phyloP scores from a whole-genome alignment of 2,888 invertebrate genomes.

The Nycteola revayana region DNA sequence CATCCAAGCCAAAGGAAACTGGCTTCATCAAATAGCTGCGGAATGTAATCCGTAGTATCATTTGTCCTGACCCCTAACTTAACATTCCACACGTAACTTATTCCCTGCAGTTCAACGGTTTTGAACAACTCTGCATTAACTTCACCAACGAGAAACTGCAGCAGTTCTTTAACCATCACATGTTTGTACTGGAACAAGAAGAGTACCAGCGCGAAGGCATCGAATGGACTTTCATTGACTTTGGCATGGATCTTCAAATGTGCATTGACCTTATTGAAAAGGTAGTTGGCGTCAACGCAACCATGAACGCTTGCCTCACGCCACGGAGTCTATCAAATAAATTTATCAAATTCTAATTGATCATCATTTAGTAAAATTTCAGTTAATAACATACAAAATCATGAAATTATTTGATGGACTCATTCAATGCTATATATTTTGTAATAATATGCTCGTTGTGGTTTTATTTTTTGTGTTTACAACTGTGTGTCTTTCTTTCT shows the following conservation, averaged over 20 bases:
- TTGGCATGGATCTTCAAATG: slow-evolving; percentile 97
- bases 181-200: slow-evolving; percentile 99
- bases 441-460: slow-evolving; percentile 42
- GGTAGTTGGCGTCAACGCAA: slow-evolving; percentile 85
- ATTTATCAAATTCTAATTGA: slow-evolving; percentile 31
- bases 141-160: slow-evolving; percentile 99
- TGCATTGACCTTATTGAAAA: slow-evolving; percentile 98
- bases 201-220: slow-evolving; percentile 97
- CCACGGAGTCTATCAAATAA: slow-evolving; percentile 61
- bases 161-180: slow-evolving; percentile 99
- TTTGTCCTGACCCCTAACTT: slow-evolving; percentile 47
- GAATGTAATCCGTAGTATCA: slow-evolving; percentile 69
- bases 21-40: slow-evolving; percentile 53
- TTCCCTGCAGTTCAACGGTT: slow-evolving; percentile 93
- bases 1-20: slow-evolving; percentile 35
- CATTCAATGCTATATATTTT: slow-evolving; percentile 56
- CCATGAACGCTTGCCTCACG: slow-evolving; percentile 77
- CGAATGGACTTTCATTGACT: slow-evolving; percentile 98
- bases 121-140: slow-evolving; percentile 99
- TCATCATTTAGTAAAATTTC: too few relatives aligned
- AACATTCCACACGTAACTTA: slow-evolving; percentile 60
- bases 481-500: slow-evolving; percentile 48
- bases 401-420: slow-evolving; percentile 53
- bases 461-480: slow-evolving; percentile 49
- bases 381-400: too few relatives aligned